A percentile compares a stretch with the other conserved stretches of the same genome.
Evolutionary conservation across 2,888 invertebrate species (phyloP).

Genomic region (Ferrisia virgata): DNA sequence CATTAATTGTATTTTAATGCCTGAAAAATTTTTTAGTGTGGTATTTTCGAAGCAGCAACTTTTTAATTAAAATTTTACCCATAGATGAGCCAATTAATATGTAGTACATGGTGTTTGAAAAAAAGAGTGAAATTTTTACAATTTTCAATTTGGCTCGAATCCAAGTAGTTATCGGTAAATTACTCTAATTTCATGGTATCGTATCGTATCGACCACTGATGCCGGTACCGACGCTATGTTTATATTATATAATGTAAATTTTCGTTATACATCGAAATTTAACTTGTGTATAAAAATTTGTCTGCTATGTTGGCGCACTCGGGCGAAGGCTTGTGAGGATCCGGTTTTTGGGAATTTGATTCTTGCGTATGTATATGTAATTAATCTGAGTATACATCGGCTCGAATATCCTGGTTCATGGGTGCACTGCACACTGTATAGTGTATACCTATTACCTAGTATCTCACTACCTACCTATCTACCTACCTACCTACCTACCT

Average conservation of each 20-base stretch:
- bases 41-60: background rate
- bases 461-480: too few relatives aligned
- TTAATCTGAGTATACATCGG: background rate
- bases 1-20: too few relatives aligned
- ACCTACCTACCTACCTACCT: too few relatives aligned
- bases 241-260: background rate
- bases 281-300: background rate
- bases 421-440: too few relatives aligned
- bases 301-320: too few relatives aligned
- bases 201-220: background rate
- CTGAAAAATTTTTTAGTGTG: too few relatives aligned
- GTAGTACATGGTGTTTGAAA: too few relatives aligned
- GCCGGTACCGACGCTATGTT: background rate
- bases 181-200: slow-evolving; percentile 3
- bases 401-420: background rate
- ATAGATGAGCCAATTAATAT: background rate
- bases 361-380: background rate
- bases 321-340: background rate
- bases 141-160: background rate
- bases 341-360: background rate
- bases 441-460: too few relatives aligned
- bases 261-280: background rate
- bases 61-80: background rate
- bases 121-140: background rate
- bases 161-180: slow-evolving; percentile 1